Conservation (phyloP, 1,140 invertebrate genomes). For the Aphelenchoides avenae region DNA sequence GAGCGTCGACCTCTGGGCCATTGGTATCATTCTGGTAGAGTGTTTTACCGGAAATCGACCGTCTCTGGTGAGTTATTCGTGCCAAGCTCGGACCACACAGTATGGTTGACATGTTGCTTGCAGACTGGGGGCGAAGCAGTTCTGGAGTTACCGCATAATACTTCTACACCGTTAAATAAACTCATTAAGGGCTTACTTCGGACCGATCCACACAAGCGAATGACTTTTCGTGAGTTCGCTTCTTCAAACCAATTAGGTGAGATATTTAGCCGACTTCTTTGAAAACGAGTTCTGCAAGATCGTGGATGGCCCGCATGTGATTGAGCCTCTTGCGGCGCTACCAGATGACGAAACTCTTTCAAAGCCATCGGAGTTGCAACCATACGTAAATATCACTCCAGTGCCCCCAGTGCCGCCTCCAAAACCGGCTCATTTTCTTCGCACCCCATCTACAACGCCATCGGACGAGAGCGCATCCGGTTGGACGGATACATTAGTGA, state of each 20-base stretch:
- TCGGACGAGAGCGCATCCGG: too few relatives aligned
- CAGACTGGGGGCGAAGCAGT: slow-evolving; percentile 95
- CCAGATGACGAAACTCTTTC: too few relatives aligned
- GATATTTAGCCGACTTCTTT: slow-evolving; percentile 49
- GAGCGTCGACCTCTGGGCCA: slow-evolving; percentile 82
- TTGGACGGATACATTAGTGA: too few relatives aligned
- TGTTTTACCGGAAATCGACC: slow-evolving; percentile 96
- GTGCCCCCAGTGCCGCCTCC: too few relatives aligned
- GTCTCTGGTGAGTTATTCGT: slow-evolving; percentile 68
- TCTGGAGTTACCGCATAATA: slow-evolving; percentile 78
- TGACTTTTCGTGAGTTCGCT: slow-evolving; percentile 71
- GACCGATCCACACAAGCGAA: slow-evolving; percentile 84
- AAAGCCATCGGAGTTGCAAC: too few relatives aligned
- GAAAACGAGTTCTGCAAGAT: slow-evolving; percentile 42
- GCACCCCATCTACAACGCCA: too few relatives aligned
- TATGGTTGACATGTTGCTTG: slow-evolving; percentile 5
- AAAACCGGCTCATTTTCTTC: too few relatives aligned
- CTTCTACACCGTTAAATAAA: slow-evolving; percentile 79
- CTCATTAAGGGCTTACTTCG: slow-evolving; percentile 78
- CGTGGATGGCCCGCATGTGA: too few relatives aligned
- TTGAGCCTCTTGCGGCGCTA: too few relatives aligned
- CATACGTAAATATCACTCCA: too few relatives aligned
- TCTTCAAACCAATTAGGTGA: not conserved
- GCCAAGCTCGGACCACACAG: slow-evolving; percentile 1
- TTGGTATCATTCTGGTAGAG: slow-evolving; percentile 97